Evolutionary conservation across 1,140 invertebrate genomes (phyloP).

Genomic region (Philotrypesis tridentata): DNA sequence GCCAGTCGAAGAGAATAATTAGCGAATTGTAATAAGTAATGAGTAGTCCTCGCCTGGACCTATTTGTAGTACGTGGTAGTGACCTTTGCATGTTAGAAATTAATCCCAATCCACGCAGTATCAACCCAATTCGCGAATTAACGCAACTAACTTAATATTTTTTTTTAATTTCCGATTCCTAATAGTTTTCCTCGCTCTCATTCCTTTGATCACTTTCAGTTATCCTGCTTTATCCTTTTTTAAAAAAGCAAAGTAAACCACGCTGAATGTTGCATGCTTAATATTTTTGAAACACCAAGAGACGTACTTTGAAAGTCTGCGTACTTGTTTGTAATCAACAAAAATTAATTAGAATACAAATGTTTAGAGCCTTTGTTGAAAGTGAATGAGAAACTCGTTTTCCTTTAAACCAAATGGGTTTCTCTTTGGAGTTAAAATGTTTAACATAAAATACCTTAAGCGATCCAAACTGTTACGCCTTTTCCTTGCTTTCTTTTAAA

Average conservation of each 20-base stretch:
- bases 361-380: not conserved
- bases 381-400: conserved; percentile 12
- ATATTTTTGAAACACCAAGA: conserved; percentile 41
- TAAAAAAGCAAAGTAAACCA: conserved; percentile 38
- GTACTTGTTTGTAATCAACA: conserved; percentile 56
- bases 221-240: conserved; percentile 40
- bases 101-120: conserved; percentile 41
- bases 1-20: conserved; percentile 50
- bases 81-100: conserved; percentile 65
- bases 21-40: conserved; percentile 53
- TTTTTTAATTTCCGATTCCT: not conserved
- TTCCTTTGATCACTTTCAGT: conserved; percentile 30
- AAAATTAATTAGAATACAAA: conserved; percentile 37
- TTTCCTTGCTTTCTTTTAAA: conserved; percentile 30
- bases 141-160: conserved; percentile 9
- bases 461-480: conserved; percentile 17
- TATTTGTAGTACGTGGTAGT: conserved; percentile 61
- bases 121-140: conserved; percentile 33
- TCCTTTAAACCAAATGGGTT: conserved; percentile 4
- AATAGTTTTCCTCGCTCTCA: conserved; percentile 33
- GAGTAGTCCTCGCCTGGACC: conserved; percentile 55
- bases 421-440: not conserved
- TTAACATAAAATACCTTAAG: not conserved
- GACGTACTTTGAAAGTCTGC: conserved; percentile 52
- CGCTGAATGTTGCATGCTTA: conserved; percentile 50